A percentile compares a stretch with the other conserved stretches of the same genome.
Evolutionary conservation across 1,140 invertebrate species (phyloP).

Genomic region (Drosophila neocordata): DNA sequence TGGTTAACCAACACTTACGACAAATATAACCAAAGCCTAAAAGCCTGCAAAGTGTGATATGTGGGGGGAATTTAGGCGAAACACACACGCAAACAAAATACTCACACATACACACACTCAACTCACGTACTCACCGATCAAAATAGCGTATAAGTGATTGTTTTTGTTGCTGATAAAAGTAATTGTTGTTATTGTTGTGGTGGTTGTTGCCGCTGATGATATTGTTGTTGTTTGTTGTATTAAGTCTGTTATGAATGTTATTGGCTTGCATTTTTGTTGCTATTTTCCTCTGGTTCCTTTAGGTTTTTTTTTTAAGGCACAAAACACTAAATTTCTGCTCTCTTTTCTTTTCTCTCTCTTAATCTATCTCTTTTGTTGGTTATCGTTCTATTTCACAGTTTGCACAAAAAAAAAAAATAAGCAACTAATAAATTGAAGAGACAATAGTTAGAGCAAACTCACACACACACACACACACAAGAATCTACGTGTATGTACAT

Average conservation of each 20-base stretch:
- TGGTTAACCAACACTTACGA: not conserved
- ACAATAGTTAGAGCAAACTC: conserved; percentile 5
- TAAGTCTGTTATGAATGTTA: conserved; percentile 42
- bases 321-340: not conserved
- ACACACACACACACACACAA: conserved; percentile 11
- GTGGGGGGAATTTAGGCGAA: not conserved
- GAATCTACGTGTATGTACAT: not conserved
- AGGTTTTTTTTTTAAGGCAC: conserved; percentile 11
- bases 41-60: conserved; percentile 1
- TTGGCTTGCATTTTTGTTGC: conserved; percentile 40
- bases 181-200: conserved; percentile 28
- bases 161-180: conserved; percentile 52
- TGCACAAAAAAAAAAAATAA: conserved; percentile 9
- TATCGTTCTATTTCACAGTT: not conserved
- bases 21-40: not conserved
- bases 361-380: conserved; percentile 3
- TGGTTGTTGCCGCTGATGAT: conserved; percentile 12
- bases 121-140: conserved; percentile 39
- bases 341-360: not conserved
- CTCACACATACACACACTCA: not conserved
- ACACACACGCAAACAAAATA: not conserved
- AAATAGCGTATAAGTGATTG: conserved; percentile 40
- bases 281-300: conserved; percentile 7
- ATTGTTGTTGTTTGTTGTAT: conserved; percentile 32
- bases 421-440: conserved; percentile 1